Evolutionary conservation across 2,113 vertebrate genomes (phyloP).

Genomic region (Romanogobio albipinnatus): DNA sequence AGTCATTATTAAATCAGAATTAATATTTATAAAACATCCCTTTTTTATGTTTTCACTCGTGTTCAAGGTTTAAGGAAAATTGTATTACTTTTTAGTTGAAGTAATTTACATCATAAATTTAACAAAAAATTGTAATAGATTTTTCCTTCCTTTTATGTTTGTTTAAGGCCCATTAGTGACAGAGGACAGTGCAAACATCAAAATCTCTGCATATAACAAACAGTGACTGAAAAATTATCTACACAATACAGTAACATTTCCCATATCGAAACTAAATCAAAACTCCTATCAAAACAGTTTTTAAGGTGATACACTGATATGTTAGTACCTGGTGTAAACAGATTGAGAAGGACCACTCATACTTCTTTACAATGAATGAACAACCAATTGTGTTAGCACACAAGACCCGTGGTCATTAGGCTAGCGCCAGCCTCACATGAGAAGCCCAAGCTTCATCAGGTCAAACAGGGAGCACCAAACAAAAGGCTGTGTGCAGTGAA

Average conservation of each 20-base stretch:
- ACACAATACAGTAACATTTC: no score
- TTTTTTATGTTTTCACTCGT: no score
- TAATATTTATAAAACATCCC: no score
- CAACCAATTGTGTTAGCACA: background rate
- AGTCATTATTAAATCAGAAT: no score
- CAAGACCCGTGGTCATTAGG: background rate
- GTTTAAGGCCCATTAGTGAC: no score
- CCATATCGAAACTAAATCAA: no score
- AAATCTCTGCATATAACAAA: no score
- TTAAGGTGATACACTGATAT: background rate
- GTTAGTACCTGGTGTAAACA: background rate
- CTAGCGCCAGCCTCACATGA: constrained; percentile 5
- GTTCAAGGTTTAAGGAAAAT: no score
- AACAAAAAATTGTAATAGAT: background rate
- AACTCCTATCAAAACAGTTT: background rate
- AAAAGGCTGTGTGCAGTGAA: constrained; percentile 38
- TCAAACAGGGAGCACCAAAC: constrained; percentile 39
- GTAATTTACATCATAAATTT: background rate
- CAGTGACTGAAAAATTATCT: no score
- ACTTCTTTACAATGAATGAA: background rate
- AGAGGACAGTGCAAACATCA: no score
- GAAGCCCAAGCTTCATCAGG: constrained; percentile 31
- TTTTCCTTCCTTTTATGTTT: no score
- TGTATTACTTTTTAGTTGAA: no score
- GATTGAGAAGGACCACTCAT: constrained; percentile 9